Conservation (phyloP, 2,888 invertebrate genomes). For the Agriopis aurantiaria region DNA sequence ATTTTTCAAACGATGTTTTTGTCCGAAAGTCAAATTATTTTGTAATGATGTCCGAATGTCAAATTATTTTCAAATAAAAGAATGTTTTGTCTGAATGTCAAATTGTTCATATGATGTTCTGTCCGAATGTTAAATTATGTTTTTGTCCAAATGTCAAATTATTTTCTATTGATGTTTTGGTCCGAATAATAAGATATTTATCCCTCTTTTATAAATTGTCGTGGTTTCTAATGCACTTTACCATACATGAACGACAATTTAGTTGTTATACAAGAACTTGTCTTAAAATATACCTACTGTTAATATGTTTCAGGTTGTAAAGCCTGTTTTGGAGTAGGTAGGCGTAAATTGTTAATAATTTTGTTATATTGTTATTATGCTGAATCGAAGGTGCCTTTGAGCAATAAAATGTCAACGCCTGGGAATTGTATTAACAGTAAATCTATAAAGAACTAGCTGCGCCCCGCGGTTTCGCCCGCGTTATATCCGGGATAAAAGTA, state of each 20-base stretch:
- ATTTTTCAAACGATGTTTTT: neutral
- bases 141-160: no score
- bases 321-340: neutral
- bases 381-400: slow-evolving; percentile 80
- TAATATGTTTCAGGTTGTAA: slow-evolving; percentile 16
- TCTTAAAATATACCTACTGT: neutral
- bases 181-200: no score
- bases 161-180: no score
- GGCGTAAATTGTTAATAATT: slow-evolving; percentile 7
- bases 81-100: neutral
- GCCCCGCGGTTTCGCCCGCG: no score
- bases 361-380: slow-evolving; percentile 52
- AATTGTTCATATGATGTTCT: neutral
- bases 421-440: neutral
- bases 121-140: neutral
- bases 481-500: no score
- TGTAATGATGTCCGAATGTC: neutral
- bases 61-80: no score
- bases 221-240: neutral
- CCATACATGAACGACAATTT: neutral
- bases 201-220: neutral
- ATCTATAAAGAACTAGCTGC: neutral
- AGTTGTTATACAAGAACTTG: neutral
- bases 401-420: neutral
- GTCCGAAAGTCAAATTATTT: neutral